Evolutionary conservation across 1,140 invertebrate genomes (phyloP), one percentile per base, ranked within the genome.

Genomic region (Atta texana): DNA sequence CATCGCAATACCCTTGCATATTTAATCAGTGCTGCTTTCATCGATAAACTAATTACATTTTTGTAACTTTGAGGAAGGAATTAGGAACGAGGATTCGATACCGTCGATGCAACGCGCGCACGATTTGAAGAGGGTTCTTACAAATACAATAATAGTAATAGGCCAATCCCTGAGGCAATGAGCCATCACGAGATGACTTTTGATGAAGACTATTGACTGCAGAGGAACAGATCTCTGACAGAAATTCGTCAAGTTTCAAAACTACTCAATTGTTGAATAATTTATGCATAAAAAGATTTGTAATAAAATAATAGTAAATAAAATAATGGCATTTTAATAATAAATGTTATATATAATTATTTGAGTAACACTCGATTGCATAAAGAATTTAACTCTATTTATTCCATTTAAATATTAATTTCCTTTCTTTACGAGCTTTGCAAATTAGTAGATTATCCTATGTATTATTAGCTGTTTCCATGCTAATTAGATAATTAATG

Each of bases 111-210:
- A 86, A 59, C 55, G 64, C 53, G 53, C 57, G 34, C 64, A 64
- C 61, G 85, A 86, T 92, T 92, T 89, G 87, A 87, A 85, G 69
- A 84, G 75, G 86, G 76, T 93, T 87, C 91, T 93, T 92, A 93
- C 93, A 90, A 94, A 94, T 94, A 93, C 90, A 92, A 90, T 93
- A 92, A 93, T 92, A 92, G 89, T 89, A 78, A 75, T 75, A 85
- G 81, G 80, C 24, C 57, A 85, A 77, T 86, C 89, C 81, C 82
- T 84, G 68, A 51, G 74, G 81, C 85, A 64, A 90, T 86, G n/a
- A 77, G 28, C 59, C 21, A 68, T 55, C 5, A 55, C 61, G 49
- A 80, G 64, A 28, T 55, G 39, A 51, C 86, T 77, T 90, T 90
- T 90, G 88, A 90, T 88, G 82, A 88, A 66, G 76, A 88, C 75